Evolutionary conservation across 2,113 vertebrate species (phyloP).

Genomic region (Sander lucioperca): DNA sequence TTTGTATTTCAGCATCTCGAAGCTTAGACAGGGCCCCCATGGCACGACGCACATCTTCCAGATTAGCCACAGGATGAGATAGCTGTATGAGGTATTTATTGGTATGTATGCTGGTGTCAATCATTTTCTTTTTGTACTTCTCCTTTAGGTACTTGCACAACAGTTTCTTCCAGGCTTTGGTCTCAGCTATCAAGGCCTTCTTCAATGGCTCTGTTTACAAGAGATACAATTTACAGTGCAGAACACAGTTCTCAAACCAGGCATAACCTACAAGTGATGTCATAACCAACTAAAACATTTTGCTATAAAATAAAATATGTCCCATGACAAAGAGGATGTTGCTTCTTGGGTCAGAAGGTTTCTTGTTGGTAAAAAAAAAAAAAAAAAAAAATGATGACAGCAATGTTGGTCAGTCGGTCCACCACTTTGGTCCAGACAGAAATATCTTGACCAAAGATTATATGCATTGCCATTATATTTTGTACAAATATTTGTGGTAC

Average conservation of each 20-base stretch:
- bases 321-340: too few species aligned
- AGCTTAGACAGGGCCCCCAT: constrained; percentile 86
- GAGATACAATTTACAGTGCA: not conserved
- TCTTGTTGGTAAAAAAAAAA: not conserved
- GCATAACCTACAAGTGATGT: not conserved
- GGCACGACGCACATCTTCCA: constrained; percentile 88
- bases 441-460: not conserved
- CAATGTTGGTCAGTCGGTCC: not conserved
- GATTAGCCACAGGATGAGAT: constrained; percentile 84
- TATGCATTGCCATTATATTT: not conserved
- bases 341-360: not conserved
- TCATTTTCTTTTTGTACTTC: constrained; percentile 88
- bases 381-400: not conserved
- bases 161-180: constrained; percentile 88
- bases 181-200: constrained; percentile 82
- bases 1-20: constrained; percentile 85
- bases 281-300: not conserved
- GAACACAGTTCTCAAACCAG: not conserved
- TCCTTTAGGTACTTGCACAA: constrained; percentile 88
- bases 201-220: constrained; percentile 83
- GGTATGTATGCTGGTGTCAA: constrained; percentile 78
- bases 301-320: not conserved
- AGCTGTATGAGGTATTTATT: constrained; percentile 81
- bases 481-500: not conserved
- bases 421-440: not conserved